Base-by-base conservation (phyloP, 2,888 invertebrate species). In the Hirtodrosophila cameraria region DNA sequence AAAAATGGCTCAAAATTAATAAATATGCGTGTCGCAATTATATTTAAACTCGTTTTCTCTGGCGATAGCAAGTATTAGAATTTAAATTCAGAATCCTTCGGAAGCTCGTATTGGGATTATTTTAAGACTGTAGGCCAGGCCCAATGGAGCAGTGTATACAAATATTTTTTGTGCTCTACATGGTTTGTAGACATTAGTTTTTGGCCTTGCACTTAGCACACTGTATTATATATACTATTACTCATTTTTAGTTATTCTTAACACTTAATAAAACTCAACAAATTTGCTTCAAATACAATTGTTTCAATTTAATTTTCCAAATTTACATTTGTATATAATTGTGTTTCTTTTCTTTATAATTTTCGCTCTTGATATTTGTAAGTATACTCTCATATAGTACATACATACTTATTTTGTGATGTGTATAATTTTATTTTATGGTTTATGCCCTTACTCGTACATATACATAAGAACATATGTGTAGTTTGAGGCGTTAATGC, bases 321-420 rank as follows among this genome's bases (percentile, higher is more conserved):
- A 54, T 75, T 12, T 46, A 41, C n/a, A n/a, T n/a, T 50, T 65
- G 71, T 71, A 60, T 54, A 75, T 71, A 65, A 57, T 65, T 75
- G 63, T 8, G 23, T 23, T 5, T 1, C 6, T 55, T 68, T 28
- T 30, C 55, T 27, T 43, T 36, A 55, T 63, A 75, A 52, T 52
- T 43, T 49, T 53, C 38, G 36, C 18, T 53, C n/a, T 52, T 67
- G 68, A 68, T 55, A 74, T 61, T 39, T 60, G 30, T 67, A 74
- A n/a, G 54, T 67, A 67, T 45, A 54, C 36, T 36, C 28, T 30
- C 50, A 58, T 73, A 45, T 67, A 54, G 46, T 36, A 16, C 31
- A 52, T 63, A 45, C 35, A 23, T 30, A 33, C 43, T 9, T 39
- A 15, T 46, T 12, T 25, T 55, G 18, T 48, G 6, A 27, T 68